Conservation (phyloP, 2,888 invertebrate species). For the Caenorhabditis sp. region DNA sequence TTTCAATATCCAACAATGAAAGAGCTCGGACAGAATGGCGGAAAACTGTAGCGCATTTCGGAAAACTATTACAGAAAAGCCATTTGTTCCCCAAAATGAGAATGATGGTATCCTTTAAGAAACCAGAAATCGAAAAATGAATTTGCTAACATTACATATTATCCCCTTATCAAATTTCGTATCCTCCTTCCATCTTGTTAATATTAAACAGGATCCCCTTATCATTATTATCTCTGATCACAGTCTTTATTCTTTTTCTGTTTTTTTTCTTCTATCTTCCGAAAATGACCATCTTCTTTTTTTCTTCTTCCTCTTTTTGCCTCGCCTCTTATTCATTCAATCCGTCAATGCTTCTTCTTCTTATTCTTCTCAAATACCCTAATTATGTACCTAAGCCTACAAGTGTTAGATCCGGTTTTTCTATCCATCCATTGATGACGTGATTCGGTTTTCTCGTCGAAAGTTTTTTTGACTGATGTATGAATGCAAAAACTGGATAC, state of each 20-base stretch:
- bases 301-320: neutral
- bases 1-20: too few relatives aligned
- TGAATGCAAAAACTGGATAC: neutral
- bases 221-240: too few relatives aligned
- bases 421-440: neutral
- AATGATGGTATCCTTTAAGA: too few relatives aligned
- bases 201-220: neutral
- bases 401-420: neutral
- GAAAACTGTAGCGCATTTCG: too few relatives aligned
- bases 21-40: too few relatives aligned
- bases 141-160: neutral
- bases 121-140: neutral
- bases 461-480: neutral
- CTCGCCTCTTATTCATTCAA: neutral
- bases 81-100: too few relatives aligned
- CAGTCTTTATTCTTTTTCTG: too few relatives aligned
- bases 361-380: neutral
- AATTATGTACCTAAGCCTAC: conserved; percentile 1
- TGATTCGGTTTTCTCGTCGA: neutral
- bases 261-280: too few relatives aligned
- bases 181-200: neutral
- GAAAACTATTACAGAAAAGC: too few relatives aligned
- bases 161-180: neutral
- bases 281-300: neutral
- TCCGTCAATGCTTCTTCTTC: neutral